Percentiles rank a stretch among this genome's conserved stretches.
Conservation (phyloP, 2,888 invertebrate species). For the Eupithecia vulgata region DNA sequence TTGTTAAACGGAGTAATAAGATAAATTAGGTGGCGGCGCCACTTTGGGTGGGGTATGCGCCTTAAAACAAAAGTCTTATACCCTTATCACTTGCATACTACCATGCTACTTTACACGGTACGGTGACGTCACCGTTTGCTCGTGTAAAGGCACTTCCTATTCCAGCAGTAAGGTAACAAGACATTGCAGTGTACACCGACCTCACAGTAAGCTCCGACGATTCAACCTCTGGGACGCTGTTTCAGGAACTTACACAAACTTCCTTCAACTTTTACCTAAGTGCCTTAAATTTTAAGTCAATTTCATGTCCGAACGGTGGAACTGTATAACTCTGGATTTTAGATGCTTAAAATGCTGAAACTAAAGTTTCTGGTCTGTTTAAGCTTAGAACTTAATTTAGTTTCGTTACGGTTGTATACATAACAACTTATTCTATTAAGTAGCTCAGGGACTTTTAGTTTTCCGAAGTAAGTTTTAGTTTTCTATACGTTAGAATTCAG, state of each 20-base stretch:
- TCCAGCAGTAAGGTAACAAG: not conserved
- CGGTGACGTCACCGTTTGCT: too few relatives aligned
- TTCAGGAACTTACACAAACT: constrained; percentile 48
- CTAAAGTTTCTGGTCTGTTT: constrained; percentile 36
- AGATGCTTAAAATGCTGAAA: constrained; percentile 53
- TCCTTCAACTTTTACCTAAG: constrained; percentile 66
- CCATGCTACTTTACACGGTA: too few relatives aligned
- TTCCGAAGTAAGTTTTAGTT: not conserved
- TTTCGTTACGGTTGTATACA: constrained; percentile 10
- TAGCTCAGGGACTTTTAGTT: not conserved
- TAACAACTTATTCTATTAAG: constrained; percentile 5
- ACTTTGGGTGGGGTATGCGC: too few relatives aligned
- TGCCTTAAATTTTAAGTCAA: constrained; percentile 77
- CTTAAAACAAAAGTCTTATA: too few relatives aligned
- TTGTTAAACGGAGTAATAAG: too few relatives aligned
- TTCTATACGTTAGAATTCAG: too few relatives aligned
- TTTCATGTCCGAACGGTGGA: constrained; percentile 60
- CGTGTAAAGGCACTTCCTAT: too few relatives aligned
- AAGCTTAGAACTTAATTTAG: constrained; percentile 37
- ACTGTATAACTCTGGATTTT: constrained; percentile 50
- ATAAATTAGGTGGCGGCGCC: too few relatives aligned
- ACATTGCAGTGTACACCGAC: not conserved
- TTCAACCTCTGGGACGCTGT: not conserved
- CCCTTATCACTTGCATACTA: too few relatives aligned
- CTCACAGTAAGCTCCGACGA: not conserved